phyloP scores from a whole-genome alignment of 2,888 invertebrate genomes.

The Pseudococcus longispinus region DNA sequence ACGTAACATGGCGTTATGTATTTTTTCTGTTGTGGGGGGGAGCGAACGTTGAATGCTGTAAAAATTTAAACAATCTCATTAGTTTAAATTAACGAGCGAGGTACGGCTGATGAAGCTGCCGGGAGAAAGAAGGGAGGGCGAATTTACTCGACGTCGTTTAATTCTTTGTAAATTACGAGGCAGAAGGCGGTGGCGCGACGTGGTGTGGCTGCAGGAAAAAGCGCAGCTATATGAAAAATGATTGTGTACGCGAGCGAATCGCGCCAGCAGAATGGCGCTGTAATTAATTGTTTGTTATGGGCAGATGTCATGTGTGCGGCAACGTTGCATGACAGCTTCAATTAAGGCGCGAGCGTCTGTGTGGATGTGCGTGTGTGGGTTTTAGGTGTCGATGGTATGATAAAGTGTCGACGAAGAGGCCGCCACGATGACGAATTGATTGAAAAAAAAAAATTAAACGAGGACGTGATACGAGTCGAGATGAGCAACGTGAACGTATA shows the following conservation, averaged over 20 bases:
- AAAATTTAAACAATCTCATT: conserved; percentile 28
- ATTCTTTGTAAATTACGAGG: conserved; percentile 3
- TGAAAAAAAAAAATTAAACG: neutral
- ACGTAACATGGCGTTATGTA: neutral
- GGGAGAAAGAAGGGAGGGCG: neutral
- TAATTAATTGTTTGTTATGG: conserved; percentile 31
- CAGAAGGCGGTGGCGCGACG: neutral
- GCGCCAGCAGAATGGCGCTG: neutral
- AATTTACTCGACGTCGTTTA: conserved; percentile 29
- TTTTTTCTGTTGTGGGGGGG: neutral
- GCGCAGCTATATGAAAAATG: conserved; percentile 4
- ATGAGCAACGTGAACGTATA: neutral
- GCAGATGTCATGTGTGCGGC: conserved; percentile 28
- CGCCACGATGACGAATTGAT: neutral
- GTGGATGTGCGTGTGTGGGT: neutral
- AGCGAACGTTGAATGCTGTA: neutral
- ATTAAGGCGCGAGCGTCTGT: neutral
- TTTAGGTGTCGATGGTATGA: conserved; percentile 3
- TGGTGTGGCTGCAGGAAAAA: neutral
- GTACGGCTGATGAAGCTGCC: neutral
- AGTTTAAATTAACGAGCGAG: conserved; percentile 8
- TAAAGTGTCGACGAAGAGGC: neutral
- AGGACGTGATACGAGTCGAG: neutral
- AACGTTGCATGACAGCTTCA: conserved; percentile 24
- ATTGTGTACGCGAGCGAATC: neutral